phyloP scores from a whole-genome alignment of 2,113 vertebrate genomes.

The Alectura lathami region DNA sequence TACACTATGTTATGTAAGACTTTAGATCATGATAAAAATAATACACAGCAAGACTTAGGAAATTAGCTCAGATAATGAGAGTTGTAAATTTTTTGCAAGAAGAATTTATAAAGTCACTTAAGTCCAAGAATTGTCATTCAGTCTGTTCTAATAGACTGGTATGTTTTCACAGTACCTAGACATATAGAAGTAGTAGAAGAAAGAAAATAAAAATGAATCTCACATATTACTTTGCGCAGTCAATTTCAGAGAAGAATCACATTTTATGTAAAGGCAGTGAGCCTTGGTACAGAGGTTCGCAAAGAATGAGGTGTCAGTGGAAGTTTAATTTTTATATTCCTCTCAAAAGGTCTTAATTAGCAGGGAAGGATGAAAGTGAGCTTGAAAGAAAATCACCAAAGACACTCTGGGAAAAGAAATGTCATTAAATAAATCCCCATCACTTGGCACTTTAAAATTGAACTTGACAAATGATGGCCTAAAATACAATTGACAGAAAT shows the following conservation, averaged over 20 bases:
- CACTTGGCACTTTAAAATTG: background rate
- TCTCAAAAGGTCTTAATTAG: conserved; percentile 52
- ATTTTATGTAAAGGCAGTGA: conserved; percentile 31
- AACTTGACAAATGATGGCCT: background rate
- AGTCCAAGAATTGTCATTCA: background rate
- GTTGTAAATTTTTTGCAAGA: conserved; percentile 6
- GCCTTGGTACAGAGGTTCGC: conserved; percentile 20
- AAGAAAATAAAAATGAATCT: background rate
- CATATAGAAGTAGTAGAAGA: background rate
- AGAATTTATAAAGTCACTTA: background rate
- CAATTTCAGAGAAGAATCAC: conserved; percentile 5
- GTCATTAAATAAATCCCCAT: conserved; percentile 16
- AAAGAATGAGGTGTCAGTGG: conserved; percentile 15
- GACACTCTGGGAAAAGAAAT: conserved; percentile 12
- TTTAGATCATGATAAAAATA: background rate
- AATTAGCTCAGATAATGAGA: background rate
- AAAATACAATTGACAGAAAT: background rate
- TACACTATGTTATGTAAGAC: background rate
- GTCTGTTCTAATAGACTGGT: background rate
- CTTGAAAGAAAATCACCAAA: conserved; percentile 3
- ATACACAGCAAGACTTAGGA: background rate
- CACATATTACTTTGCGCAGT: conserved; percentile 32
- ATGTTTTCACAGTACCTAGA: background rate
- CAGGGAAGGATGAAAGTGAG: conserved; percentile 6
- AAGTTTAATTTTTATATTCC: conserved; percentile 45